Evolutionary conservation across 1,140 invertebrate species (phyloP).

Genomic region (Leptopilina boulardi): DNA sequence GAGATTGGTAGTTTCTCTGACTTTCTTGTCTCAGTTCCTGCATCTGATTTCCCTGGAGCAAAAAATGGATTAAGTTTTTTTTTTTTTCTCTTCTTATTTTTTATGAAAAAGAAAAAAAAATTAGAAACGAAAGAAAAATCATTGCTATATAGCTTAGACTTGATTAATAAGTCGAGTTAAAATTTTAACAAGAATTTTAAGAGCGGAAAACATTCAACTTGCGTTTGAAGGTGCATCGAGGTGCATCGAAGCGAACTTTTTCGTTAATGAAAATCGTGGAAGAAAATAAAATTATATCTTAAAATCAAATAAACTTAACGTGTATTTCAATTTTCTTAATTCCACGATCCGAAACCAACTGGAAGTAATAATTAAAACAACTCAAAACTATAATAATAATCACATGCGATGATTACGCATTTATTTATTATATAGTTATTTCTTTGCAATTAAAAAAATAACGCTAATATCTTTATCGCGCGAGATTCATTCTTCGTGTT

Average conservation of each 20-base stretch:
- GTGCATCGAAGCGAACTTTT: conserved; percentile 57
- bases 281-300: conserved; percentile 47
- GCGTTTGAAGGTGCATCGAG: conserved; percentile 55
- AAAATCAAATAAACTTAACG: conserved; percentile 44
- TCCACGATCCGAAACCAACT: conserved; percentile 50
- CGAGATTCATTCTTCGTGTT: conserved; percentile 35
- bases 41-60: conserved; percentile 62
- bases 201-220: conserved; percentile 46
- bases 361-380: conserved; percentile 27
- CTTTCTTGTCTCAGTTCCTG: conserved; percentile 66
- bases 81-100: background rate
- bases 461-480: conserved; percentile 34
- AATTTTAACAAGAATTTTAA: conserved; percentile 40
- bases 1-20: conserved; percentile 62
- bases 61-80: conserved; percentile 40
- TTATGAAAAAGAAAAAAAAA: background rate
- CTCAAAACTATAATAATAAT: background rate
- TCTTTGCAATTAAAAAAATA: background rate
- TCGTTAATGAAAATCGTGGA: conserved; percentile 52
- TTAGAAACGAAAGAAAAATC: conserved; percentile 20
- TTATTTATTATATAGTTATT: conserved; percentile 24
- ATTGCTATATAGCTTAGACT: background rate
- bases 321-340: conserved; percentile 39
- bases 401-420: background rate
- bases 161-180: conserved; percentile 36